Evolutionary conservation across 2,797 vertebrate species (phyloP).

Genomic region (Rhincodon typus): DNA sequence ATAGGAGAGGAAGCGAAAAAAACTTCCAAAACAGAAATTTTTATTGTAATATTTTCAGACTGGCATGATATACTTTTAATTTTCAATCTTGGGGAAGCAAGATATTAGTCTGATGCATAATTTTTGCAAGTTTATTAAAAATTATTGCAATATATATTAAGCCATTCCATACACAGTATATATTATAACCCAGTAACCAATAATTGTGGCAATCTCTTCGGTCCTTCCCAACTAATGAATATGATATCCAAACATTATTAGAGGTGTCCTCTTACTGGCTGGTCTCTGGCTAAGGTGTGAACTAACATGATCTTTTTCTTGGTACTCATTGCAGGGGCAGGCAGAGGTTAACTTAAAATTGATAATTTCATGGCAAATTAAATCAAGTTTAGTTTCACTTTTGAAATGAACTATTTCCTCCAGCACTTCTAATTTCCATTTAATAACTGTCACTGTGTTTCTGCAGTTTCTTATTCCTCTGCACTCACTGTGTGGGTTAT

Average conservation of each 20-base stretch:
- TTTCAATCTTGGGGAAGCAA: neutral
- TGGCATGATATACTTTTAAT: neutral
- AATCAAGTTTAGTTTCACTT: neutral
- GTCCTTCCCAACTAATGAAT: neutral
- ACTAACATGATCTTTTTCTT: neutral
- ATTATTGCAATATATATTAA: neutral
- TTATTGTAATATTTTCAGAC: neutral
- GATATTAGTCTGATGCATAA: neutral
- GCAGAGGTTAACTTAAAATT: neutral
- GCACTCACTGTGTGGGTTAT: neutral
- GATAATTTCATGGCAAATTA: neutral
- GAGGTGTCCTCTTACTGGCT: neutral
- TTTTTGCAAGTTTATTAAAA: neutral
- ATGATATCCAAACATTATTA: neutral
- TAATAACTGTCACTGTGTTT: neutral
- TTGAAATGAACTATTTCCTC: neutral
- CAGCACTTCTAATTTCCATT: neutral
- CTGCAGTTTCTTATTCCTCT: neutral
- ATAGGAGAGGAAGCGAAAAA: neutral
- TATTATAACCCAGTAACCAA: neutral
- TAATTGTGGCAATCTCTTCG: neutral
- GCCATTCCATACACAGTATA: neutral
- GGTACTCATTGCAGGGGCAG: neutral
- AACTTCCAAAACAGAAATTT: no score
- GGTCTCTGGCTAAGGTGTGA: constrained; percentile 17